A percentile compares a stretch with the other conserved stretches of the same genome.
These are phyloP conservation scores for Plusia festucae DNA, from an alignment of 2,888 invertebrate genomes.

Conservation along the genomic window DNA sequence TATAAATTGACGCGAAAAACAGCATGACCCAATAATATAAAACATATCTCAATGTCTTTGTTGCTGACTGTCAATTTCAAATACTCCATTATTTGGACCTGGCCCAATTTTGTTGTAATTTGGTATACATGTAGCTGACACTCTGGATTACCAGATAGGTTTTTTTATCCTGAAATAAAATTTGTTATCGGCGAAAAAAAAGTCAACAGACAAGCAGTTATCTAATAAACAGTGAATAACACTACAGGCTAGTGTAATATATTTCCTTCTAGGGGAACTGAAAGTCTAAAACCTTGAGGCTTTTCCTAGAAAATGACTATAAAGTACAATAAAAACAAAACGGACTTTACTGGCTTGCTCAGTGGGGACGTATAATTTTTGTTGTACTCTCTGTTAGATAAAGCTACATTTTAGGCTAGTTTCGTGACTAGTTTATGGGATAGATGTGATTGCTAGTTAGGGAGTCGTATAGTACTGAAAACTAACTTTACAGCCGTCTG, in stretches of 20 bases:
- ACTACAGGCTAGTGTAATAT: neutral
- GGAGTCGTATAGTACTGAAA: too few relatives aligned
- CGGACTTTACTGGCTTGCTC: slow-evolving; percentile 4
- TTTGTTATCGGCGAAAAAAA: too few relatives aligned
- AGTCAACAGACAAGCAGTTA: too few relatives aligned
- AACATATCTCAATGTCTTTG: neutral
- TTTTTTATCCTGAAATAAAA: too few relatives aligned
- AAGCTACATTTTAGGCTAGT: slow-evolving; percentile 4
- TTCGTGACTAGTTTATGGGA: neutral
- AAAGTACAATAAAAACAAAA: slow-evolving; percentile 4
- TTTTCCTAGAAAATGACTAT: neutral
- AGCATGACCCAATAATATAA: neutral
- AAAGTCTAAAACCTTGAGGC: neutral
- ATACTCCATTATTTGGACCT: too few relatives aligned
- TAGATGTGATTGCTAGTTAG: neutral
- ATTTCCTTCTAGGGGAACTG: neutral
- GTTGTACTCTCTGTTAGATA: neutral
- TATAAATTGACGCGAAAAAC: too few relatives aligned
- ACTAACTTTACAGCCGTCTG: too few relatives aligned
- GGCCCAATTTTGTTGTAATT: too few relatives aligned
- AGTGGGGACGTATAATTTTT: slow-evolving; percentile 4
- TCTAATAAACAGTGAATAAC: too few relatives aligned
- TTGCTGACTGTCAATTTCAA: neutral
- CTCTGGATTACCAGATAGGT: too few relatives aligned
- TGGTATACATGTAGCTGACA: too few relatives aligned